These are phyloP conservation scores for Philaethria dido DNA, from an alignment of 2,888 invertebrate genomes.

Conservation along the genomic window DNA sequence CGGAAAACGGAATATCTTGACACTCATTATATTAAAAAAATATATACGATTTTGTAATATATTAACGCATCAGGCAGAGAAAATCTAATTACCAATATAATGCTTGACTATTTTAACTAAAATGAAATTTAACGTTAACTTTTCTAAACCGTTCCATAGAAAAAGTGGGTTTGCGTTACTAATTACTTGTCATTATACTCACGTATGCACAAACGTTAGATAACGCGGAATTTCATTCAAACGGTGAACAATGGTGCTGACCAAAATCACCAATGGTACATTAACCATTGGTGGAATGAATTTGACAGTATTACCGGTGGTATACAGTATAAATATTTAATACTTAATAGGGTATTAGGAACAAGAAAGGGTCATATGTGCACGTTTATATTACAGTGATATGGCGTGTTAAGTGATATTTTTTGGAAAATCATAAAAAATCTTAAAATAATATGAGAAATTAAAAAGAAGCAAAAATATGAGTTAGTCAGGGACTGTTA, in stretches of 20 bases:
- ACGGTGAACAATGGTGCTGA: constrained; percentile 13
- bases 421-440: too few relatives aligned
- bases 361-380: constrained; percentile 26
- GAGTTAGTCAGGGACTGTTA: too few relatives aligned
- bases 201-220: constrained; percentile 12
- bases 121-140: not conserved
- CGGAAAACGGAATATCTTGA: too few relatives aligned
- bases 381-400: constrained; percentile 21
- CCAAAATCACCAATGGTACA: constrained; percentile 17
- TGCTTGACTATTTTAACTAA: not conserved
- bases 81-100: too few relatives aligned
- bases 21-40: too few relatives aligned
- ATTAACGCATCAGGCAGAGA: too few relatives aligned
- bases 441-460: too few relatives aligned
- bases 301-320: constrained; percentile 21
- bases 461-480: too few relatives aligned
- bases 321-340: constrained; percentile 51
- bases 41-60: too few relatives aligned
- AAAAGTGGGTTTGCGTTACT: not conserved
- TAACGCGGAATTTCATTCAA: constrained; percentile 9
- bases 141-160: not conserved
- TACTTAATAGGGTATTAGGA: constrained; percentile 40
- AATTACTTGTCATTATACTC: not conserved
- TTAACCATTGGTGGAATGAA: constrained; percentile 16
- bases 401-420: constrained; percentile 3